Conservation (phyloP, 2,888 invertebrate genomes). For the Phytoseiulus persimilis region DNA sequence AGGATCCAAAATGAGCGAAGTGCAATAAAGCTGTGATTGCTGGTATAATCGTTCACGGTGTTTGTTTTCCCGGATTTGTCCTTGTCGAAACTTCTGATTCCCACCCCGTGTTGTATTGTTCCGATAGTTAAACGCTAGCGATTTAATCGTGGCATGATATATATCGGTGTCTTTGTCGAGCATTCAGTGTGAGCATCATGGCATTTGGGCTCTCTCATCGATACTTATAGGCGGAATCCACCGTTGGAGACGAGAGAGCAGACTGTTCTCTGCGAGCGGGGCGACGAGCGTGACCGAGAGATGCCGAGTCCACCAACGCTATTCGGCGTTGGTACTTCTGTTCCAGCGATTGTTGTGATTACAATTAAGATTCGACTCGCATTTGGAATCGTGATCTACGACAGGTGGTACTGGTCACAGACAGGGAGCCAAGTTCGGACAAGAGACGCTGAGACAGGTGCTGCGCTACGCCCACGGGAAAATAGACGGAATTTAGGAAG, state of each 20-base stretch:
- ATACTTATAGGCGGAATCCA: neutral
- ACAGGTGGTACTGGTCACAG: neutral
- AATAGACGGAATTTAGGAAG: neutral
- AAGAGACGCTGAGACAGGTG: neutral
- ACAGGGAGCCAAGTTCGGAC: conserved; percentile 5
- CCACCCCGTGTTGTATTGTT: neutral
- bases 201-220: neutral
- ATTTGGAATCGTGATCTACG: conserved; percentile 5
- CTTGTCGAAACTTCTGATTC: neutral
- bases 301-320: conserved; percentile 5
- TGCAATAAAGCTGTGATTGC: neutral
- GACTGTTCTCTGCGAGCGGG: neutral
- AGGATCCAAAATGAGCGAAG: neutral
- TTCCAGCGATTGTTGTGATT: conserved; percentile 5
- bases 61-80: neutral
- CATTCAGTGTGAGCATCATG: neutral
- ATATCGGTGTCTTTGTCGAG: neutral
- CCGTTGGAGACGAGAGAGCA: neutral
- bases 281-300: neutral
- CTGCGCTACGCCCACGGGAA: neutral
- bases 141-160: neutral
- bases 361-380: conserved; percentile 5
- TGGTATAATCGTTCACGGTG: neutral
- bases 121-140: neutral
- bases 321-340: neutral